Percentiles rank a stretch among this genome's conserved stretches.
Evolutionary conservation across 2,888 invertebrate species (phyloP).

Genomic region (Trachelus iudaicus): DNA sequence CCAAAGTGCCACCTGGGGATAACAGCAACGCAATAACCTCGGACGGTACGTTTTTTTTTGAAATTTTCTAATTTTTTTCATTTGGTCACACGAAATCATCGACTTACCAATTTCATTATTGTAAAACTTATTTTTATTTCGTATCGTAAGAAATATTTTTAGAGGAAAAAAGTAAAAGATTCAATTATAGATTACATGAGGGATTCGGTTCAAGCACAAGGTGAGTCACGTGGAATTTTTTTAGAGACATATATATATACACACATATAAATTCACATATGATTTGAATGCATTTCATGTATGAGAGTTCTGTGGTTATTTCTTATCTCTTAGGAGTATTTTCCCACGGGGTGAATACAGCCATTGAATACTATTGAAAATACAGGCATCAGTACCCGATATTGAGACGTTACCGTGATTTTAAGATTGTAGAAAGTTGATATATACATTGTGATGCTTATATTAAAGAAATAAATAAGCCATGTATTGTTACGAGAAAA

Average conservation of each 20-base stretch:
- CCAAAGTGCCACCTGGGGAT: background rate
- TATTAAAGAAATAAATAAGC: background rate
- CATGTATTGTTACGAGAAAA: no score
- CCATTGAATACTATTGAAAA: background rate
- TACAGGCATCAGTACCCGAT: background rate
- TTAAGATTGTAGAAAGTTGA: no score
- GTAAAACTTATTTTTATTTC: background rate
- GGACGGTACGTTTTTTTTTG: background rate
- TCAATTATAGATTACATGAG: background rate
- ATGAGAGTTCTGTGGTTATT: background rate
- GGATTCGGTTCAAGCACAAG: background rate
- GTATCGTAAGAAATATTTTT: background rate
- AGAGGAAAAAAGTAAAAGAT: background rate
- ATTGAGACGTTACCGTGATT: background rate
- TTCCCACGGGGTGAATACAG: background rate
- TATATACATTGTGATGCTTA: no score
- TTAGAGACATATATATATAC: background rate
- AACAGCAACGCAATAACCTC: background rate
- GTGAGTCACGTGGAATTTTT: background rate
- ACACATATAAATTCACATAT: background rate
- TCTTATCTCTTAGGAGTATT: background rate
- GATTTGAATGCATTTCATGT: background rate
- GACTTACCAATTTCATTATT: background rate
- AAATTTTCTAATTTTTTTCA: background rate
- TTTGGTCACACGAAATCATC: no score